Conservation (phyloP, 2,113 vertebrate genomes). For the Xenopus borealis region DNA sequence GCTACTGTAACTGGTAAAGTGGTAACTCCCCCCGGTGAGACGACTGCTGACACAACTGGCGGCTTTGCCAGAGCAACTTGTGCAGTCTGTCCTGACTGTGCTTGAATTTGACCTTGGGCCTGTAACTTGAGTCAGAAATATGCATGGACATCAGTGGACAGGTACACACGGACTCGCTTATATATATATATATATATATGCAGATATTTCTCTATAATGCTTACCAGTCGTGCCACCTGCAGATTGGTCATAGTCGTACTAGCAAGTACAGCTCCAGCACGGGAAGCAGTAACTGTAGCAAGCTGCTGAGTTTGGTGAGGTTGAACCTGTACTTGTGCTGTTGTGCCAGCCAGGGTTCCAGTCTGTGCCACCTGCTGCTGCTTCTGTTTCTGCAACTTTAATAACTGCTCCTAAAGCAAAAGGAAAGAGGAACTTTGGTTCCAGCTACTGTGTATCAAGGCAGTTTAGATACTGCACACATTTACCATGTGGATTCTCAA, state of each 20-base stretch:
- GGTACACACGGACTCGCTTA: background rate
- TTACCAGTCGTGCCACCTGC: conserved; percentile 88
- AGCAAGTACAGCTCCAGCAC: conserved; percentile 78
- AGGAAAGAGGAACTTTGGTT: no score
- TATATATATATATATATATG: no score
- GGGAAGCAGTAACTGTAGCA: conserved; percentile 76
- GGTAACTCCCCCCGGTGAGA: conserved; percentile 81
- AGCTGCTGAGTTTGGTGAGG: conserved; percentile 82
- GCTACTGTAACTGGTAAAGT: conserved; percentile 81
- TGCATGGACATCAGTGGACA: background rate
- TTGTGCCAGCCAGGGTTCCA: conserved; percentile 66
- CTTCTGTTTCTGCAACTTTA: conserved; percentile 77
- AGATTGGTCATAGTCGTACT: conserved; percentile 80
- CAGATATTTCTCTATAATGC: conserved; percentile 28
- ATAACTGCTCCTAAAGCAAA: conserved; percentile 74
- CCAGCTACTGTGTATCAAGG: no score
- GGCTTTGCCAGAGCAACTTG: conserved; percentile 87
- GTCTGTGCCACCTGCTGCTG: conserved; percentile 67
- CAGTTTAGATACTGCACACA: no score
- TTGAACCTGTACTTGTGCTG: conserved; percentile 68
- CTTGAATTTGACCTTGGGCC: conserved; percentile 74
- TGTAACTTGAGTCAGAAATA: conserved; percentile 73
- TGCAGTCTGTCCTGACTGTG: conserved; percentile 72
- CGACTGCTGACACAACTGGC: conserved; percentile 80
- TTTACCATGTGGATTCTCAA: no score